Evolutionary conservation across 2,888 invertebrate species (phyloP).

Genomic region (Drosophila hamatofila): DNA sequence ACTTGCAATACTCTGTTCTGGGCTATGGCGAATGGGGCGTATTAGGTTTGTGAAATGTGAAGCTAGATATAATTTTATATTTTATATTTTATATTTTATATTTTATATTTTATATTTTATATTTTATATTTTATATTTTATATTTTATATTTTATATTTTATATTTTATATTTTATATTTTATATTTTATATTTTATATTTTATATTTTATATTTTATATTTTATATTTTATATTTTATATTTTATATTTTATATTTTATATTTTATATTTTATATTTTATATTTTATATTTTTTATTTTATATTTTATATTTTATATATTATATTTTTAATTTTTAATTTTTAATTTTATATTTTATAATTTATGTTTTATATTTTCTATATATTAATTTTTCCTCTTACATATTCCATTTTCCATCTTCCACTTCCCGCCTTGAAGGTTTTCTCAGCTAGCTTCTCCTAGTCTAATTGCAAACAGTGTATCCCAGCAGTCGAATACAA

Average conservation of each 20-base stretch:
- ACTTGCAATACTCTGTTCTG: constrained; percentile 7
- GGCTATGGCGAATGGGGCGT: neutral
- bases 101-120: neutral
- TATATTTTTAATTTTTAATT: neutral
- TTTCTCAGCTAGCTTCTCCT: neutral
- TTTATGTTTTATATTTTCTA: neutral
- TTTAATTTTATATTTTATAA: neutral
- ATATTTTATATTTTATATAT: neutral
- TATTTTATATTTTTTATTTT: neutral
- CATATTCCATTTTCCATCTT: neutral
- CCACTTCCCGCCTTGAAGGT: neutral
- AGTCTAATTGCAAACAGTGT: neutral
- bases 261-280: neutral
- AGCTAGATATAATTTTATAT: neutral
- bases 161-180: neutral
- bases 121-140: neutral
- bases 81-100: neutral
- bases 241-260: neutral
- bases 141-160: neutral
- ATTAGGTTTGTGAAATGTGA: neutral
- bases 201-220: neutral
- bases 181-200: neutral
- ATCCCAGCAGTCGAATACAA: constrained; percentile 2
- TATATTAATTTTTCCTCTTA: neutral
- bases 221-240: neutral